A percentile compares a stretch with the other conserved stretches of the same genome.
These are phyloP conservation scores for Geodia barretti DNA, from an alignment of 37 sponge, comb jelly and placozoan species.

Conservation along the genomic window DNA sequence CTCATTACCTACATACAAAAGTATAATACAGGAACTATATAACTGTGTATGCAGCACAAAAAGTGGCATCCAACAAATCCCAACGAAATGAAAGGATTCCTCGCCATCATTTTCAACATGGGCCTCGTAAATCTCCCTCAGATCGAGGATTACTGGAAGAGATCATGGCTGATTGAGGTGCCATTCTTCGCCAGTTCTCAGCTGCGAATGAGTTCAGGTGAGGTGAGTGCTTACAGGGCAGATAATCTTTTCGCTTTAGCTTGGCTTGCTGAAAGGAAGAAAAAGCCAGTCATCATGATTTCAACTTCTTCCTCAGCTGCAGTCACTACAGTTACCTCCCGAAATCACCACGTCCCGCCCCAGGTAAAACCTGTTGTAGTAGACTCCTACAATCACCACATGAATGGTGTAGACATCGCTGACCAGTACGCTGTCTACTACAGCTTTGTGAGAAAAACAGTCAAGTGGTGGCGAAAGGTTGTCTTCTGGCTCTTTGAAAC, in stretches of 20 bases:
- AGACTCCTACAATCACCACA: slow-evolving; percentile 2
- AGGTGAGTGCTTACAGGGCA: no score
- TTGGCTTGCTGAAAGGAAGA: background rate
- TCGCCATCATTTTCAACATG: background rate
- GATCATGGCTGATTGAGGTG: no score
- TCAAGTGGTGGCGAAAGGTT: slow-evolving; percentile 13
- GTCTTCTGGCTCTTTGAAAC: background rate
- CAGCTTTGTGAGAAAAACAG: background rate
- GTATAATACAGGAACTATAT: no score
- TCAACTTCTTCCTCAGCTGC: background rate
- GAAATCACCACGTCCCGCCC: background rate
- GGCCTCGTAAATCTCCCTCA: no score
- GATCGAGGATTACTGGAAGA: no score
- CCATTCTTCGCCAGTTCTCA: no score
- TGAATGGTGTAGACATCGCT: slow-evolving; percentile 8
- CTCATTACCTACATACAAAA: no score
- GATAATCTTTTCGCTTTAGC: no score
- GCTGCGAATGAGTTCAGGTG: no score
- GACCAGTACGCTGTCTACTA: background rate
- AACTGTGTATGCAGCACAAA: no score
- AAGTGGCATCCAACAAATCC: no score
- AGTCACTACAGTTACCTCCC: background rate
- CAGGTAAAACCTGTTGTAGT: background rate
- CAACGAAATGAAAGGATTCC: slow-evolving; percentile 4
- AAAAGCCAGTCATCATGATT: background rate